These are phyloP conservation scores for Diprion similis DNA, from an alignment of 1,140 invertebrate species.

Conservation along the genomic window DNA sequence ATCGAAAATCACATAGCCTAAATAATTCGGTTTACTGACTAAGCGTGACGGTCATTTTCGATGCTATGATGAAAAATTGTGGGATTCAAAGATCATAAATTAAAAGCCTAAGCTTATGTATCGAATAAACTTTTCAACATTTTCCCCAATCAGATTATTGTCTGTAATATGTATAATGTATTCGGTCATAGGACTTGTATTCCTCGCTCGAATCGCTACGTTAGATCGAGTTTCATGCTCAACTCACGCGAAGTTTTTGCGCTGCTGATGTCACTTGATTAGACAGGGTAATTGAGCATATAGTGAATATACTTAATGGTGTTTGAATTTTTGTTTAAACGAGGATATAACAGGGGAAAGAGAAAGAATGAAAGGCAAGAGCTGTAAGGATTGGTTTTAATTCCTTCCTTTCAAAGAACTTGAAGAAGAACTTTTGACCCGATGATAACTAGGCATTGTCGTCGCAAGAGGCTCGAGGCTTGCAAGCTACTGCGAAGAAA, in stretches of 20 bases:
- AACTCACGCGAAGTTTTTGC: no score
- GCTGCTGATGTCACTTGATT: no score
- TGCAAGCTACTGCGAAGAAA: not conserved
- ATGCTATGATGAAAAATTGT: not conserved
- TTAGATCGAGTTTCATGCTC: no score
- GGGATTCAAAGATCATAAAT: not conserved
- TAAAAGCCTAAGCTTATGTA: no score
- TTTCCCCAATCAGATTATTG: no score
- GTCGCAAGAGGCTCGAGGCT: not conserved
- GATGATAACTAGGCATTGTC: not conserved
- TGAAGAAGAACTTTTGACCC: not conserved
- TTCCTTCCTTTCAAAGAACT: not conserved
- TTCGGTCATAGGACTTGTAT: no score
- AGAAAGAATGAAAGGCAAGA: not conserved
- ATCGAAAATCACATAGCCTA: constrained; percentile 12
- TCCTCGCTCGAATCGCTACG: no score
- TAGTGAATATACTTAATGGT: no score
- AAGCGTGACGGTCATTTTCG: not conserved
- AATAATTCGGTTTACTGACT: not conserved
- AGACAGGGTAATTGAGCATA: no score
- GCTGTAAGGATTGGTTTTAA: not conserved
- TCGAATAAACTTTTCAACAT: no score
- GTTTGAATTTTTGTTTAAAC: no score
- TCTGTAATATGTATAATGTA: no score
- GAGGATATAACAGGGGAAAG: not conserved